Conservation (phyloP, 2,113 vertebrate species). For the Machaerirhynchus nigripectus region DNA sequence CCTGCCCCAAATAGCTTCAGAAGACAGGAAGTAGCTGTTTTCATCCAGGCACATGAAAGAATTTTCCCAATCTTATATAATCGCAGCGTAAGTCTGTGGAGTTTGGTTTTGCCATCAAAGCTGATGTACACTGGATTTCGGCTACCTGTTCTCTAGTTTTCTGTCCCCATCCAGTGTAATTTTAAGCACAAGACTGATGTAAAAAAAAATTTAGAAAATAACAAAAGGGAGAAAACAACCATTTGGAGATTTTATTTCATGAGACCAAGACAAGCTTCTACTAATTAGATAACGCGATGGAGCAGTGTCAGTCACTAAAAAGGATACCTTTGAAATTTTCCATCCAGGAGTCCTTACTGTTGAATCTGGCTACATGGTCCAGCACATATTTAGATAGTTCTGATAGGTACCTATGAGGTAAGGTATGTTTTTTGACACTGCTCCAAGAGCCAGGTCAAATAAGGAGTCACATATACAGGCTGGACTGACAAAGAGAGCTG, state of each 20-base stretch:
- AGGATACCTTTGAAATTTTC: background rate
- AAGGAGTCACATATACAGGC: background rate
- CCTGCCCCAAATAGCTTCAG: background rate
- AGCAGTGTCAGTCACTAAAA: background rate
- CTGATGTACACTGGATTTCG: background rate
- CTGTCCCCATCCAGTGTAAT: background rate
- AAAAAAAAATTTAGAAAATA: background rate
- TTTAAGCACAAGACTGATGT: background rate
- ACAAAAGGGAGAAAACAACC: rapidly evolving
- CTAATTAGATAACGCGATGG: background rate
- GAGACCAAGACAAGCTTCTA: background rate
- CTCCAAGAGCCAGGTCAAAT: background rate
- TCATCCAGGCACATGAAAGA: background rate
- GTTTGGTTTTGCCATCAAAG: background rate
- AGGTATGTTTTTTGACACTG: background rate
- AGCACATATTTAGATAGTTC: background rate
- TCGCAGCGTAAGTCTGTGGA: background rate
- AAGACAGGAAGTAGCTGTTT: background rate
- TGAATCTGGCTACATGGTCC: background rate
- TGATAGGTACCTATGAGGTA: background rate
- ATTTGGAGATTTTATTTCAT: background rate
- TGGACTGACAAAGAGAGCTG: background rate
- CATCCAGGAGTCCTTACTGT: background rate
- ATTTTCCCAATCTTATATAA: background rate
- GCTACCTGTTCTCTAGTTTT: background rate